Evolutionary conservation across 2,113 vertebrate genomes (phyloP).

Genomic region (Brachyhypopomus occidentalis): DNA sequence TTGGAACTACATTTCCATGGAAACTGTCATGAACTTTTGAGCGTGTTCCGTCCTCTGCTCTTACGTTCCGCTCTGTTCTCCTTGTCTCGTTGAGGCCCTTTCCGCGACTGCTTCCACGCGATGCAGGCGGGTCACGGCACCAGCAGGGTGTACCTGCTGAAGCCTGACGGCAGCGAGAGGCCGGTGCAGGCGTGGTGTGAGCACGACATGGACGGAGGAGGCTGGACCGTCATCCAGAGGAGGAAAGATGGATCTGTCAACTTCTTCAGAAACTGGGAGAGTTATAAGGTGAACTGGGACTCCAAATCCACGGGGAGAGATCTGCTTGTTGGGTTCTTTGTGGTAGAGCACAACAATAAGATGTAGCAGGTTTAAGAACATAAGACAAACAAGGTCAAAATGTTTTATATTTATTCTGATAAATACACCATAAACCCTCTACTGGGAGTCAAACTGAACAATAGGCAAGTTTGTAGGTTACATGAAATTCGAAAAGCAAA

Average conservation of each 20-base stretch:
- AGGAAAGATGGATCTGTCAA: conserved; percentile 93
- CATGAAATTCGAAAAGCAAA: too few relatives aligned
- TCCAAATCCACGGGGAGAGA: not conserved
- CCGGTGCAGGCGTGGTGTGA: conserved; percentile 93
- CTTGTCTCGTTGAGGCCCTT: conserved; percentile 79
- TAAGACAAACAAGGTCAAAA: too few relatives aligned
- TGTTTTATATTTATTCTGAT: too few relatives aligned
- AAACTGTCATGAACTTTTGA: not conserved
- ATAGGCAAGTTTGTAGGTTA: too few relatives aligned
- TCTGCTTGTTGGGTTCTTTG: too few relatives aligned
- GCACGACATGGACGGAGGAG: conserved; percentile 91
- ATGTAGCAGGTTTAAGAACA: too few relatives aligned
- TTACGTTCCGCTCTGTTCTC: conserved; percentile 45
- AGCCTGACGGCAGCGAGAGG: conserved; percentile 80
- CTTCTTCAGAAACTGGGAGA: conserved; percentile 98
- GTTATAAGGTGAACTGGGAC: conserved; percentile 86
- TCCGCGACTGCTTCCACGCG: conserved; percentile 90
- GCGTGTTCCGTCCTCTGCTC: not conserved
- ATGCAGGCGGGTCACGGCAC: conserved; percentile 86
- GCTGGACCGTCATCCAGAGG: conserved; percentile 95
- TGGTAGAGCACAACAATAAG: too few relatives aligned
- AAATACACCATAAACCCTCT: too few relatives aligned
- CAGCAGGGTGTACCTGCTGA: conserved; percentile 94
- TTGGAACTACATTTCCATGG: not conserved
- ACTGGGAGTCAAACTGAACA: too few relatives aligned